These are phyloP conservation scores for Enteromius paludinosus DNA, from an alignment of 2,797 vertebrate species.

Conservation along the genomic window DNA sequence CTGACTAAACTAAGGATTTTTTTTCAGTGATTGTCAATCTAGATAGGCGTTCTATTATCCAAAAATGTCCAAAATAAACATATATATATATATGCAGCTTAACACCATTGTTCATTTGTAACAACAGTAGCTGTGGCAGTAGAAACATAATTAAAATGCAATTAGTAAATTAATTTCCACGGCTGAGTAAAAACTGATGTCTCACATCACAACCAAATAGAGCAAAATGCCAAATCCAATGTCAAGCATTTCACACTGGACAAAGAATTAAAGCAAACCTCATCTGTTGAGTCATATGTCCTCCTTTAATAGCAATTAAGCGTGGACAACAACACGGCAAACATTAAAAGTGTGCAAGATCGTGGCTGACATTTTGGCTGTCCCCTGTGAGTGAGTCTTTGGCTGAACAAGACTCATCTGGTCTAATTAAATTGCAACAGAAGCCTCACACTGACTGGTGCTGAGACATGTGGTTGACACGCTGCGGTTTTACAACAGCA, in stretches of 20 bases:
- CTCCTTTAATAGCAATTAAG: conserved; percentile 53
- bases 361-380: conserved; percentile 67
- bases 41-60: neutral
- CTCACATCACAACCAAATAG: neutral
- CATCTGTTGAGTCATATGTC: conserved; percentile 24
- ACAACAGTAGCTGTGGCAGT: neutral
- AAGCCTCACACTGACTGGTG: conserved; percentile 31
- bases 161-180: neutral
- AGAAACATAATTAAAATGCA: neutral
- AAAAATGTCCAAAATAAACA: neutral
- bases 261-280: conserved; percentile 28
- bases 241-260: conserved; percentile 22
- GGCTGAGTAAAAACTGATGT: neutral
- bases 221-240: conserved; percentile 29
- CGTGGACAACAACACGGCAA: conserved; percentile 36
- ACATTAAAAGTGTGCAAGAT: conserved; percentile 42
- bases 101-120: neutral
- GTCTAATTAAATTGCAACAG: conserved; percentile 66
- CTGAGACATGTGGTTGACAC: conserved; percentile 19
- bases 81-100: neutral
- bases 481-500: neutral
- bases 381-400: conserved; percentile 62
- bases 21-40: neutral
- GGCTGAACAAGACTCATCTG: conserved; percentile 72
- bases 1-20: neutral